A percentile compares a stretch with the other conserved stretches of the same genome.
Evolutionary conservation across 2,797 vertebrate genomes (phyloP).

Genomic region (Liasis olivaceus): DNA sequence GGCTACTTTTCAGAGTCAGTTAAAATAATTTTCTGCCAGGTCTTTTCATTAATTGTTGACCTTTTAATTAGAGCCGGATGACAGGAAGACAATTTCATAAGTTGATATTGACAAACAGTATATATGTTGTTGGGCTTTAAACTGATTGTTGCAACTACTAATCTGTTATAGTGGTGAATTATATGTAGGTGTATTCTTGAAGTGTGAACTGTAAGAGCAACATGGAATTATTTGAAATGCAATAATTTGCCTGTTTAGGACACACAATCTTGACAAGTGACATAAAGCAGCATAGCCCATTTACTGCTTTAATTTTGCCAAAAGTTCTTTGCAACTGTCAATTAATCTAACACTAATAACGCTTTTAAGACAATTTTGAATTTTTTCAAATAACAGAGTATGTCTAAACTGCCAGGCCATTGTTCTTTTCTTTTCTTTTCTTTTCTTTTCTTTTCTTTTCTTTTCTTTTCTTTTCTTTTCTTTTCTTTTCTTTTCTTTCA

Average conservation of each 20-base stretch:
- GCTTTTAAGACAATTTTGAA: not conserved
- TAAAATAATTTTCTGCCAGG: no score
- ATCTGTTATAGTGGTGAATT: not conserved
- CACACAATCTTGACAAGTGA: not conserved
- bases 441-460: constrained; percentile 14
- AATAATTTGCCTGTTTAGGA: not conserved
- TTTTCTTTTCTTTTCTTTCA: constrained; percentile 11
- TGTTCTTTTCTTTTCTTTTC: constrained; percentile 8
- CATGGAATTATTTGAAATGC: not conserved
- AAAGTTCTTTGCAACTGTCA: not conserved
- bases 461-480: not conserved
- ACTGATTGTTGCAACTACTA: not conserved
- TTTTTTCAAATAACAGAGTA: not conserved
- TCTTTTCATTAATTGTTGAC: no score
- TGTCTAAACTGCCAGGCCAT: not conserved
- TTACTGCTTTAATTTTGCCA: not conserved
- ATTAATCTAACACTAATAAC: not conserved
- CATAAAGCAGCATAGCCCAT: not conserved
- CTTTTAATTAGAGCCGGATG: no score
- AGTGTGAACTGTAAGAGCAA: not conserved
- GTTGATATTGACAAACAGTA: no score
- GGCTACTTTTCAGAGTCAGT: no score
- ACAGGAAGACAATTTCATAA: no score
- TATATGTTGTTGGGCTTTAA: not conserved
- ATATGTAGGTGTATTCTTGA: not conserved